phyloP scores from a whole-genome alignment of 1,140 invertebrate species.

The Eriosoma lanigerum region DNA sequence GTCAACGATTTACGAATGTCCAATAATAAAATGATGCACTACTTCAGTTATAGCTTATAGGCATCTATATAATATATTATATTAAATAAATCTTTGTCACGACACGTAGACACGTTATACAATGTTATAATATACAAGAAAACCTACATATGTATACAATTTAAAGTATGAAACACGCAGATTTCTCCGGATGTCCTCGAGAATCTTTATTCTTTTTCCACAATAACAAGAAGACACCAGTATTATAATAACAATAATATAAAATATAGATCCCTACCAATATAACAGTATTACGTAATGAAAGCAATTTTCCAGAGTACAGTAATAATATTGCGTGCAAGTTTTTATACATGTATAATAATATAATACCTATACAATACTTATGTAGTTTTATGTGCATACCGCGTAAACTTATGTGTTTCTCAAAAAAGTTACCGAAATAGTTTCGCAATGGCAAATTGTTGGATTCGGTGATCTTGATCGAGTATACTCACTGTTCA shows the following conservation, averaged over 20 bases:
- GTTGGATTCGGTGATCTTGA: neutral
- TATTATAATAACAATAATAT: neutral
- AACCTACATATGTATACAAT: neutral
- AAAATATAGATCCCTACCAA: neutral
- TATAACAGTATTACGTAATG: neutral
- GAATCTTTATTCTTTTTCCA: neutral
- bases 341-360: neutral
- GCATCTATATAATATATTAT: neutral
- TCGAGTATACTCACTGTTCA: slow-evolving; percentile 8
- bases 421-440: neutral
- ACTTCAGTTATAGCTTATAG: neutral
- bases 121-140: too few relatives aligned
- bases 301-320: neutral
- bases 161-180: neutral
- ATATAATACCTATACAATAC: neutral
- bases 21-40: neutral
- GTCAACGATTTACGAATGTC: neutral
- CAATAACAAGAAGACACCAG: neutral
- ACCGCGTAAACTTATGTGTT: neutral
- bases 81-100: neutral
- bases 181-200: slow-evolving; percentile 10
- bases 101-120: neutral
- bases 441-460: neutral
- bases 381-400: neutral
- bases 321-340: neutral